phyloP scores from a whole-genome alignment of 2,888 invertebrate species.

The Branchipolynoe longqiensis region DNA sequence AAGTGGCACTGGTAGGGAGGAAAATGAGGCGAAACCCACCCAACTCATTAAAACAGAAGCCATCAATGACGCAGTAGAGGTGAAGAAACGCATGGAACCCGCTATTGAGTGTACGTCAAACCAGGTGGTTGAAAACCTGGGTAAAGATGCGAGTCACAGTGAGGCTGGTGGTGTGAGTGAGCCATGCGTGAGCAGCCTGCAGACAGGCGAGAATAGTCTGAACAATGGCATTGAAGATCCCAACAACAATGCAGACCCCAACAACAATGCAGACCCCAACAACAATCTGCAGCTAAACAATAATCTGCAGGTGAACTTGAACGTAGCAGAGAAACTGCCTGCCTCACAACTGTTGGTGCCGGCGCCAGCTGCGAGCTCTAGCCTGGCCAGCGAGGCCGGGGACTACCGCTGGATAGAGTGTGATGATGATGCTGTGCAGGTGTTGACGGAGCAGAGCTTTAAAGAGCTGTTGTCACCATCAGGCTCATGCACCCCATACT shows the following conservation, averaged over 20 bases:
- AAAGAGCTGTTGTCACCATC: slow-evolving; percentile 27
- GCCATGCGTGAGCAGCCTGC: no score
- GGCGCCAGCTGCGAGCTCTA: not conserved
- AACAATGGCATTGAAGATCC: not conserved
- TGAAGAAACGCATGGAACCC: no score
- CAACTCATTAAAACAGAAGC: not conserved
- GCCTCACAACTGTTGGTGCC: not conserved
- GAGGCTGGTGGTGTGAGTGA: no score
- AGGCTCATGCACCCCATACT: slow-evolving; percentile 38
- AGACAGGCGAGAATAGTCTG: no score
- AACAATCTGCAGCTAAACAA: slow-evolving; percentile 35
- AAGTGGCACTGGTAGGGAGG: not conserved
- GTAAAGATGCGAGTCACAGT: no score
- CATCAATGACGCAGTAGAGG: no score
- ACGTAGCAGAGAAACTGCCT: not conserved
- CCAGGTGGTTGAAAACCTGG: no score
- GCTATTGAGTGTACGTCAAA: no score
- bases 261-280: slow-evolving; percentile 59
- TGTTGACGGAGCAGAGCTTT: slow-evolving; percentile 29
- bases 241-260: slow-evolving; percentile 46
- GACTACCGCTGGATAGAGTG: slow-evolving; percentile 51
- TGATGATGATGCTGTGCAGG: slow-evolving; percentile 41
- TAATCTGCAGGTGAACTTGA: not conserved
- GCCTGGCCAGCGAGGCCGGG: not conserved
- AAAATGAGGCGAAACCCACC: not conserved